Conservation (phyloP, 2,797 vertebrate species). For the Telmatherina bonti region DNA sequence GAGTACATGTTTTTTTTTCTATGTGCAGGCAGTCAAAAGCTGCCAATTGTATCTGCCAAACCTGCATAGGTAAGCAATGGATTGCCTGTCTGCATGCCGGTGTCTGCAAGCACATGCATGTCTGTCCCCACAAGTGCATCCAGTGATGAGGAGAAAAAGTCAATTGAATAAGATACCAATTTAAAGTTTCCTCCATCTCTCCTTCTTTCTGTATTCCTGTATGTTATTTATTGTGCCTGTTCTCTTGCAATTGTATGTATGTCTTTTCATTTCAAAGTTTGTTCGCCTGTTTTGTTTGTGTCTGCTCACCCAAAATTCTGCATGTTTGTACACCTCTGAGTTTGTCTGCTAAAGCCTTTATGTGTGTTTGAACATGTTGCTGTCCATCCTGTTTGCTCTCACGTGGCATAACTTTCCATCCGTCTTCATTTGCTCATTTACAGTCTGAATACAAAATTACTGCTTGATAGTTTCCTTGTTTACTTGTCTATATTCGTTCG, state of each 20-base stretch:
- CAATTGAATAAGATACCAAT: slow-evolving; percentile 18
- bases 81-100: slow-evolving; percentile 41
- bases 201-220: slow-evolving; percentile 7
- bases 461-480: slow-evolving; percentile 1
- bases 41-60: slow-evolving; percentile 45
- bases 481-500: slow-evolving; percentile 3
- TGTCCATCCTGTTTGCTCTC: slow-evolving; percentile 14
- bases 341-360: slow-evolving; percentile 41
- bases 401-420: neutral
- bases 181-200: slow-evolving; percentile 30
- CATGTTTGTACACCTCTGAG: slow-evolving; percentile 52
- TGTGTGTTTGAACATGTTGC: slow-evolving; percentile 1
- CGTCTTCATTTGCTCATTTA: slow-evolving; percentile 16
- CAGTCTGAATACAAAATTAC: slow-evolving; percentile 12
- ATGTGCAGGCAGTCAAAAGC: slow-evolving; percentile 48
- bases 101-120: slow-evolving; percentile 13
- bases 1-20: slow-evolving; percentile 8
- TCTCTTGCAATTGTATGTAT: slow-evolving; percentile 39
- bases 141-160: slow-evolving; percentile 29
- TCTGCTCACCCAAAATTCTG: slow-evolving; percentile 39
- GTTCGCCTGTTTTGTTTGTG: slow-evolving; percentile 39
- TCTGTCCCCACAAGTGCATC: neutral
- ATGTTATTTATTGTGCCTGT: slow-evolving; percentile 14
- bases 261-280: slow-evolving; percentile 52
- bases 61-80: slow-evolving; percentile 57